Evolutionary conservation across 2,888 invertebrate genomes (phyloP).

Genomic region (Platycnemis pennipes): DNA sequence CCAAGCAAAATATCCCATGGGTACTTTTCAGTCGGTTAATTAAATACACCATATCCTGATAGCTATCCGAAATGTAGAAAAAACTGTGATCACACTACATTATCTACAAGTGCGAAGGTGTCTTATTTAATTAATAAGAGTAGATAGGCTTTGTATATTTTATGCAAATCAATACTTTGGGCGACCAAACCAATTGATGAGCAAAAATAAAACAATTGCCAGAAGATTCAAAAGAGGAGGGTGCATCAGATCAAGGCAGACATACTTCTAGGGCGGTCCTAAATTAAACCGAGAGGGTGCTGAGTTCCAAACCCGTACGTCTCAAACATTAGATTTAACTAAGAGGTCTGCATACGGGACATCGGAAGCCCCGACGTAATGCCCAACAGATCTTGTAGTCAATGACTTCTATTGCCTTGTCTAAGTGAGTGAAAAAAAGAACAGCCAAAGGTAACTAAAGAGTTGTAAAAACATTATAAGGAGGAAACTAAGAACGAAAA

Average conservation of each 20-base stretch:
- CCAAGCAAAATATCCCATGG: not conserved
- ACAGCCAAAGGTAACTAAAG: constrained; percentile 58
- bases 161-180: constrained; percentile 41
- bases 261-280: constrained; percentile 19
- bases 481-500: constrained; percentile 36
- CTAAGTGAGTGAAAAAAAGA: constrained; percentile 58
- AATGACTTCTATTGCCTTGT: constrained; percentile 47
- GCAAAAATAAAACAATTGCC: not conserved
- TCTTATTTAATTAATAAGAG: constrained; percentile 27
- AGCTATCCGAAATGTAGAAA: constrained; percentile 45
- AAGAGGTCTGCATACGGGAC: constrained; percentile 2
- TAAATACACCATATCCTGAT: not conserved
- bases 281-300: not conserved
- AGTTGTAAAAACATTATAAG: not conserved
- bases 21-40: not conserved
- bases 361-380: not conserved
- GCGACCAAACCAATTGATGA: constrained; percentile 25
- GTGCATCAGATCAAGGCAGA: constrained; percentile 45
- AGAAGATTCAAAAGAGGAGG: constrained; percentile 7
- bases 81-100: constrained; percentile 60
- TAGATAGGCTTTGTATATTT: not conserved
- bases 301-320: constrained; percentile 20
- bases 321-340: not conserved
- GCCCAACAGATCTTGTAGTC: not conserved
- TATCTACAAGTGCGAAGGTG: constrained; percentile 63